Conservation (phyloP, 2,797 vertebrate species). For the Gadopsis marmoratus region DNA sequence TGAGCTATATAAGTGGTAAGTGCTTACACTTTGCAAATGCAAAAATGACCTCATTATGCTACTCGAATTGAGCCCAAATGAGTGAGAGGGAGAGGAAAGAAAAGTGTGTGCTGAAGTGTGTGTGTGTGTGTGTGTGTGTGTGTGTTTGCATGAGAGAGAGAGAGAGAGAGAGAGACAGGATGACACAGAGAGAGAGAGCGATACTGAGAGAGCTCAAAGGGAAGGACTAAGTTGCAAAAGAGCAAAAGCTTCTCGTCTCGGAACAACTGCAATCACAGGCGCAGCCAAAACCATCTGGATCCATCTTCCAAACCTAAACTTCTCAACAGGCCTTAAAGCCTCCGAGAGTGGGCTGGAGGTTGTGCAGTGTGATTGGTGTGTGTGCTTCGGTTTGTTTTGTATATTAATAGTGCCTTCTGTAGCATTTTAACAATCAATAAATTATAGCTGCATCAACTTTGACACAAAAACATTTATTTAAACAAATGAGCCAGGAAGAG, state of each 20-base stretch:
- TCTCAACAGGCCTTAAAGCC: slow-evolving; percentile 67
- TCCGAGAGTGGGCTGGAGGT: slow-evolving; percentile 44
- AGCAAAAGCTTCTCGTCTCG: slow-evolving; percentile 68
- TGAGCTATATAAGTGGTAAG: slow-evolving; percentile 68
- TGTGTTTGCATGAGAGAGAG: slow-evolving; percentile 25
- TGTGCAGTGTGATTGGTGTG: slow-evolving; percentile 22
- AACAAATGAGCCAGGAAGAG: slow-evolving; percentile 17
- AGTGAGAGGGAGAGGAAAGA: slow-evolving; percentile 11
- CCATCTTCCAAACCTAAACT: slow-evolving; percentile 63
- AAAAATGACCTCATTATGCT: slow-evolving; percentile 71
- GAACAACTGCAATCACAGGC: slow-evolving; percentile 77
- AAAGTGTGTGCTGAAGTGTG: slow-evolving; percentile 29
- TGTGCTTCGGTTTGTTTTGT: slow-evolving; percentile 12
- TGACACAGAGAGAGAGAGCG: slow-evolving; percentile 18
- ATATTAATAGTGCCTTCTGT: slow-evolving; percentile 5
- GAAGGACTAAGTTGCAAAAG: slow-evolving; percentile 59
- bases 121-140: no score
- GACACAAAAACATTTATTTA: slow-evolving; percentile 3
- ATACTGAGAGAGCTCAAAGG: slow-evolving; percentile 50
- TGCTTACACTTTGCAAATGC: slow-evolving; percentile 69
- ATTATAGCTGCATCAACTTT: slow-evolving; percentile 24
- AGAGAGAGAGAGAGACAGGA: slow-evolving; percentile 18
- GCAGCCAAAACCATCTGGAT: slow-evolving; percentile 71
- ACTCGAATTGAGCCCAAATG: slow-evolving; percentile 55
- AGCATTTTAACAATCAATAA: slow-evolving; percentile 29